Percentiles rank a stretch among this genome's conserved stretches.
These are phyloP conservation scores for Colistium nudipinnis DNA, from an alignment of 2,113 vertebrate genomes.

Conservation along the genomic window DNA sequence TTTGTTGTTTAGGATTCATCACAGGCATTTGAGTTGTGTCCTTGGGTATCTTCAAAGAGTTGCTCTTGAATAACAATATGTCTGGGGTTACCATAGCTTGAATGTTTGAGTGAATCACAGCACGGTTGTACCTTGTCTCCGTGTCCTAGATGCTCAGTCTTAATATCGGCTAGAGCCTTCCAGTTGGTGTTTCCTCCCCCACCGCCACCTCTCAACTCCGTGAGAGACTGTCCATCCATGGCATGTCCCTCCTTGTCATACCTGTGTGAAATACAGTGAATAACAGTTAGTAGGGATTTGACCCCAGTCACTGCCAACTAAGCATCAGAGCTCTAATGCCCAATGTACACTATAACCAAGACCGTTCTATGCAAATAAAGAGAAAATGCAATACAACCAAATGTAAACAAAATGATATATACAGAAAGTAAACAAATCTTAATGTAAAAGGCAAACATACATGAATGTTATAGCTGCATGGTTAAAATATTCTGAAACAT, in stretches of 20 bases:
- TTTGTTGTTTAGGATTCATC: slow-evolving; percentile 49
- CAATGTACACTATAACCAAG: too few relatives aligned
- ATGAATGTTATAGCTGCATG: too few relatives aligned
- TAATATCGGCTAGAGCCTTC: slow-evolving; percentile 91
- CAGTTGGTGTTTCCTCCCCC: slow-evolving; percentile 84
- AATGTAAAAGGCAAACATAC: too few relatives aligned
- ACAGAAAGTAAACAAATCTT: too few relatives aligned
- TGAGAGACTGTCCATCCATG: slow-evolving; percentile 90
- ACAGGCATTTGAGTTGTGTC: slow-evolving; percentile 14
- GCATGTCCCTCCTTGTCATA: slow-evolving; percentile 94
- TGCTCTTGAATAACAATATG: slow-evolving; percentile 48
- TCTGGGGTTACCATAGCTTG: slow-evolving; percentile 8
- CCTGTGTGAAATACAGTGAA: slow-evolving; percentile 77
- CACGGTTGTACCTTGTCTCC: slow-evolving; percentile 89
- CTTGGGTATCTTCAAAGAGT: slow-evolving; percentile 54
- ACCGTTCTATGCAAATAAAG: too few relatives aligned
- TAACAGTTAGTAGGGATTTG: not conserved
- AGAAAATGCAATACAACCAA: too few relatives aligned
- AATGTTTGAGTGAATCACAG: slow-evolving; percentile 17
- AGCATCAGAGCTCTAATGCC: not conserved
- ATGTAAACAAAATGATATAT: too few relatives aligned
- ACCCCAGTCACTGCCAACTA: not conserved
- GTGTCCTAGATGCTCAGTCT: slow-evolving; percentile 93
- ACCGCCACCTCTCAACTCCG: slow-evolving; percentile 83
- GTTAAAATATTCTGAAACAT: too few relatives aligned